These are phyloP conservation scores for Lasioglossum zephyrum DNA, from an alignment of 2,888 invertebrate species.

Conservation along the genomic window DNA sequence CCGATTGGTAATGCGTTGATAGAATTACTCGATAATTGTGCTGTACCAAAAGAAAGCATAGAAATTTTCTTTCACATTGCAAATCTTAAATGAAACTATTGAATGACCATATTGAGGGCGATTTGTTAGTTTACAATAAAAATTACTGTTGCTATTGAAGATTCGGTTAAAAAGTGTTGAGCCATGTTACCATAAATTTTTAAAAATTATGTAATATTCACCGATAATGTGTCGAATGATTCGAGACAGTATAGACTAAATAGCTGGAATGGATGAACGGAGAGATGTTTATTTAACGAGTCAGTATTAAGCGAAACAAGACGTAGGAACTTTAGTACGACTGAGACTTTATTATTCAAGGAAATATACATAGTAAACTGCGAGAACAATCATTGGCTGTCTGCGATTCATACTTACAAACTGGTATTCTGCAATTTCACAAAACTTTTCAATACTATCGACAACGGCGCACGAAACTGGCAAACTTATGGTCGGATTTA, in stretches of 20 bases:
- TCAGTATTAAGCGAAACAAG: neutral
- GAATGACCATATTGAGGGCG: too few species aligned
- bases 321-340: slow-evolving; percentile 12
- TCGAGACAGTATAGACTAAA: neutral
- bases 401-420: slow-evolving; percentile 31
- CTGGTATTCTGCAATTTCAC: slow-evolving; percentile 38
- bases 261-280: neutral
- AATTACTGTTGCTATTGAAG: too few species aligned
- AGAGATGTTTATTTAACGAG: slow-evolving; percentile 21
- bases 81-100: too few species aligned
- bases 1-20: too few species aligned
- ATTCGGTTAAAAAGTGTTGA: too few species aligned
- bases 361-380: slow-evolving; percentile 17
- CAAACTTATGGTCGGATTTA: slow-evolving; percentile 33
- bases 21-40: too few species aligned
- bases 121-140: too few species aligned
- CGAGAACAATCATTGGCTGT: slow-evolving; percentile 35
- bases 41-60: too few species aligned
- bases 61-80: too few species aligned
- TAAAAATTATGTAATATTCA: too few species aligned
- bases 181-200: too few species aligned
- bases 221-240: neutral
- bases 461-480: neutral
- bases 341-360: slow-evolving; percentile 20
- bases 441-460: slow-evolving; percentile 43